Percentiles rank a stretch among this genome's conserved stretches.
phyloP scores from a whole-genome alignment of 2,113 vertebrate genomes.

The Mellivora capensis region DNA sequence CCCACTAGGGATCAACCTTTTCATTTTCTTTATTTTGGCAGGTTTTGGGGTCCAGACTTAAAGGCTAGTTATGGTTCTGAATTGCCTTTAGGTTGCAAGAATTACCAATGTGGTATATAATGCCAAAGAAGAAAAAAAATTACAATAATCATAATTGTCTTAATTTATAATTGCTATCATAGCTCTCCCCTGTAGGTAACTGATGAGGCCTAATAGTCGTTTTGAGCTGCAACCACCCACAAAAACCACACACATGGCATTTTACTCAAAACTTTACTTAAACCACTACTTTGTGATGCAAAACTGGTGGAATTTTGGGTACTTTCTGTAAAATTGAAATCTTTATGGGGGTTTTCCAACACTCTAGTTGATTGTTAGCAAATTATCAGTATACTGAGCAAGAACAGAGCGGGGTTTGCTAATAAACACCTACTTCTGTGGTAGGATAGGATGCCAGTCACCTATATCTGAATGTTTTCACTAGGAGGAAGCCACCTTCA shows the following conservation, averaged over 20 bases:
- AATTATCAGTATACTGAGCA: constrained; percentile 66
- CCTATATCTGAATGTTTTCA: not conserved
- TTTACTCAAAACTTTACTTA: constrained; percentile 84
- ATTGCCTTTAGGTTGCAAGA: not conserved
- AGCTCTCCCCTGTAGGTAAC: constrained; percentile 71
- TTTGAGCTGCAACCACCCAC: constrained; percentile 83
- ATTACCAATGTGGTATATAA: not conserved
- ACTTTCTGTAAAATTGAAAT: constrained; percentile 88
- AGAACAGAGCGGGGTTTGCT: constrained; percentile 45
- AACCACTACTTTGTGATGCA: constrained; percentile 87
- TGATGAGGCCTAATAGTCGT: constrained; percentile 63
- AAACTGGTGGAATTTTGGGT: constrained; percentile 88
- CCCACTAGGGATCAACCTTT: not conserved
- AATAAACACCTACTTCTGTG: constrained; percentile 35
- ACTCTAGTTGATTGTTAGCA: constrained; percentile 78
- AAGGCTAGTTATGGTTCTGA: not conserved
- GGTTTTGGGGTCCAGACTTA: not conserved
- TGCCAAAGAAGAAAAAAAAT: constrained; percentile 53
- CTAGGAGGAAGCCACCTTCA: not conserved
- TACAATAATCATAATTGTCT: constrained; percentile 31
- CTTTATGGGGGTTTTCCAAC: constrained; percentile 85
- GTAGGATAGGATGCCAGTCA: not conserved
- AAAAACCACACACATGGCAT: constrained; percentile 84
- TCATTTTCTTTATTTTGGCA: not conserved
- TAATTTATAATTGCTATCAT: constrained; percentile 52